Conservation (phyloP, 1,140 invertebrate genomes). For the Melipona quadrifasciata region DNA sequence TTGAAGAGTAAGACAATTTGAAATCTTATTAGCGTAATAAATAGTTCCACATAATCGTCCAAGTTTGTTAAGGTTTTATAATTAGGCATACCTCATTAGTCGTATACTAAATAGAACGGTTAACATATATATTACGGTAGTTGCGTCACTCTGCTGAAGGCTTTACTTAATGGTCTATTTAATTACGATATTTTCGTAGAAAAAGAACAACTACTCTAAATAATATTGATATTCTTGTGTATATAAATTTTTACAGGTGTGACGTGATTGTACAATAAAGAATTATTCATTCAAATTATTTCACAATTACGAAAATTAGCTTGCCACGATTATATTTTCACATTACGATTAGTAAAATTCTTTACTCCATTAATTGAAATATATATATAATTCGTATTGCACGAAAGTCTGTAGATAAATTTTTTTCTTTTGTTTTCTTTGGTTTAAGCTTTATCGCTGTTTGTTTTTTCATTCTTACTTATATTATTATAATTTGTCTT, state of each 20-base stretch:
- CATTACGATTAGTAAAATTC: neutral
- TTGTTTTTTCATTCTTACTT: neutral
- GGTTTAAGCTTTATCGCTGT: neutral
- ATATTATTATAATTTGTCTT: neutral
- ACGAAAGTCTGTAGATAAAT: conserved; percentile 24
- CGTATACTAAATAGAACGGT: conserved; percentile 12
- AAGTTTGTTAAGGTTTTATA: conserved; percentile 40
- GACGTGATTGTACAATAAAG: conserved; percentile 32
- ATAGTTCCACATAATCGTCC: neutral
- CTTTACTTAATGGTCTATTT: conserved; percentile 27
- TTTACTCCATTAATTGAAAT: neutral
- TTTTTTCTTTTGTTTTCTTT: neutral
- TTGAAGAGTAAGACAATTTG: neutral
- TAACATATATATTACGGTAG: neutral
- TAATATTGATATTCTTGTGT: conserved; percentile 20
- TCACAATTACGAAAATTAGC: neutral
- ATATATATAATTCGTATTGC: neutral
- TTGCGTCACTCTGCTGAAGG: conserved; percentile 14
- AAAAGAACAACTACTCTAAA: neutral
- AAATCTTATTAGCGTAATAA: neutral
- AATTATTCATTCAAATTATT: neutral
- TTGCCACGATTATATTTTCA: neutral
- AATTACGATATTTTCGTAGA: neutral
- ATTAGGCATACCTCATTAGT: conserved; percentile 34
- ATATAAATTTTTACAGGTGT: conserved; percentile 18